phyloP scores from a whole-genome alignment of 2,888 invertebrate species.

The Dolichomitus sp. region DNA sequence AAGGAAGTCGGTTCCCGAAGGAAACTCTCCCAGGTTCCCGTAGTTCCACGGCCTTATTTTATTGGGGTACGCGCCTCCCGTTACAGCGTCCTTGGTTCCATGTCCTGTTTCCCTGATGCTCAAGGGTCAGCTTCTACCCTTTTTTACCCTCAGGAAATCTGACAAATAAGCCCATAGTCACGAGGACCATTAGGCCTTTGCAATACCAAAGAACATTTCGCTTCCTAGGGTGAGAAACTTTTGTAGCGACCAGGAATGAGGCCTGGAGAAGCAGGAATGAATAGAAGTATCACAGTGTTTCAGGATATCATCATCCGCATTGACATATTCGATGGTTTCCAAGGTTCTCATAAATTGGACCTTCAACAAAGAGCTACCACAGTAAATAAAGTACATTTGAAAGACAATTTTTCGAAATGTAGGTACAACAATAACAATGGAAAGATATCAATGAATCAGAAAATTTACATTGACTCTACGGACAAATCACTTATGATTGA shows the following conservation, averaged over 20 bases:
- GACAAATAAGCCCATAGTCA: constrained; percentile 27
- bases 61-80: constrained; percentile 2
- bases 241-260: constrained; percentile 14
- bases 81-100: constrained; percentile 59
- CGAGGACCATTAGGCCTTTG: constrained; percentile 6
- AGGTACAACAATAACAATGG: too few relatives aligned
- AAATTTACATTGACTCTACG: too few relatives aligned
- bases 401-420: too few relatives aligned
- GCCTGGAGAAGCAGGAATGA: constrained; percentile 47
- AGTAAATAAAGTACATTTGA: too few relatives aligned
- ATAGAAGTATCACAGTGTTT: not conserved
- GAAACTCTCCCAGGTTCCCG: constrained; percentile 47
- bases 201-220: not conserved
- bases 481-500: too few relatives aligned
- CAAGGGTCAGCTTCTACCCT: constrained; percentile 84
- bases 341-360: not conserved
- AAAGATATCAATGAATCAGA: too few relatives aligned
- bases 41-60: constrained; percentile 38
- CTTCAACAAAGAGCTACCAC: too few relatives aligned
- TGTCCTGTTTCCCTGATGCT: constrained; percentile 82
- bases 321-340: not conserved
- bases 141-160: constrained; percentile 75
- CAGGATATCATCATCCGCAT: not conserved
- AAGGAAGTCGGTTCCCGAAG: constrained; percentile 64
- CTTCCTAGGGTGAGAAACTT: constrained; percentile 4